Base-by-base conservation (phyloP, 1,140 invertebrate species). In the Steinernema khuongi region DNA sequence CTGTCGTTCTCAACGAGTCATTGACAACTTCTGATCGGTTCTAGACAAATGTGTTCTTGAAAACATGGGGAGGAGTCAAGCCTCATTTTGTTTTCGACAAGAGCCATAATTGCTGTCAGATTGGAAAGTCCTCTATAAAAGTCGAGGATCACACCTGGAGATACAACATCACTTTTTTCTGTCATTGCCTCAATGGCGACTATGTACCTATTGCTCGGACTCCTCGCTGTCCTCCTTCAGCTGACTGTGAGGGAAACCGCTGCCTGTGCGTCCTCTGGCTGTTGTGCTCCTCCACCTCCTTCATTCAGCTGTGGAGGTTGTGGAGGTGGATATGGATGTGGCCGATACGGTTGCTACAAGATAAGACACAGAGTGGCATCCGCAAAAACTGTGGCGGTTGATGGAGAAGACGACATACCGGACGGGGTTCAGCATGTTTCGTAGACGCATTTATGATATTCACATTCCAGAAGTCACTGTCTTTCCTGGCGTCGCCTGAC, bases 311-410 rank as follows among this genome's bases (percentile, higher is more conserved):
- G 76, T 29, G 33, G 41, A 18, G 76, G 76, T 22, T 7, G 36
- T 41, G 36, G 36, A 41, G 72, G 74, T 33, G 74, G 74, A 41
- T 77, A 74, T 43, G 50, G 50, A 60, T 11, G 50, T 22, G 50
- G 50, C 7, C 36, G 36, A 60, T 77, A 77, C 43, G 76, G 76
- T 60, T 77, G 76, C 66, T 77, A 77, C 36, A 71, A 71, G 60
- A 36, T 78, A 60, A 67, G 76, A 31, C 73, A 74, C 18, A 1
- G 74, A 19, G 74, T 44, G 26, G 19, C 44, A 22, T 74, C 68
- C 32, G 71, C 76, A 17, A 76, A 76, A 30, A 77, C 76, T 31
- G 66, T 77, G 19, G 29, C 28, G 14, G 29, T 71, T 41, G 32
- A 71, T 22, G 26, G 22, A 11, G 32, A 1, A 18, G 70, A 71